Evolutionary conservation across 37 sponge, comb jelly and placozoan species (phyloP).

Genomic region (Beroe ovata): DNA sequence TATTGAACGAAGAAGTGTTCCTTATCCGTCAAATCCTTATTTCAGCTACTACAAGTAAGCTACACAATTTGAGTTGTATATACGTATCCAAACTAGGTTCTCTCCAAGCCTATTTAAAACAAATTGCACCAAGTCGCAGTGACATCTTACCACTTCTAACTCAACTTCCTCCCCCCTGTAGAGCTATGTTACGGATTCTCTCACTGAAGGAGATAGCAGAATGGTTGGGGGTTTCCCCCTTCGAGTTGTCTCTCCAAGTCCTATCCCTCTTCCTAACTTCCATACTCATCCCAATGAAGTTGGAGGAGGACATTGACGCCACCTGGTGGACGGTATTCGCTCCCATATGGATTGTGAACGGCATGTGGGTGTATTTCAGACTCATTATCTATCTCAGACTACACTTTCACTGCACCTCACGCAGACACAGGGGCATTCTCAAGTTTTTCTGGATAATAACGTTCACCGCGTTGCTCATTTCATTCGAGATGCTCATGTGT

Average conservation of each 20-base stretch:
- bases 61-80: too few species aligned
- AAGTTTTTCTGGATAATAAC: constrained; percentile 63
- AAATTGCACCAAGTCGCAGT: too few species aligned
- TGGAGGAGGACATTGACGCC: constrained; percentile 10
- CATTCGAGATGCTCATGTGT: constrained; percentile 36
- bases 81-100: too few species aligned
- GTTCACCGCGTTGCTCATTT: constrained; percentile 46
- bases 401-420: constrained; percentile 32
- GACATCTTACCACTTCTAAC: too few species aligned
- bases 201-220: constrained; percentile 37
- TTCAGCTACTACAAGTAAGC: too few species aligned
- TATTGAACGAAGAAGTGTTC: too few species aligned
- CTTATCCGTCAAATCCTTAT: too few species aligned
- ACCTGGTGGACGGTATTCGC: constrained; percentile 64
- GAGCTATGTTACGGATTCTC: constrained; percentile 12
- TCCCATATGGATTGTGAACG: constrained; percentile 32
- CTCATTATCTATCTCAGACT: constrained; percentile 46
- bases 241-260: constrained; percentile 62
- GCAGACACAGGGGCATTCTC: constrained; percentile 35
- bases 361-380: constrained; percentile 62
- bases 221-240: constrained; percentile 62
- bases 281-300: constrained; percentile 56
- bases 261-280: constrained; percentile 59
- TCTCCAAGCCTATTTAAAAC: too few species aligned
- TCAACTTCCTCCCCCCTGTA: too few species aligned